These are phyloP conservation scores for Odobenus rosmarus DNA, from an alignment of 2,113 vertebrate species.

Conservation along the genomic window DNA sequence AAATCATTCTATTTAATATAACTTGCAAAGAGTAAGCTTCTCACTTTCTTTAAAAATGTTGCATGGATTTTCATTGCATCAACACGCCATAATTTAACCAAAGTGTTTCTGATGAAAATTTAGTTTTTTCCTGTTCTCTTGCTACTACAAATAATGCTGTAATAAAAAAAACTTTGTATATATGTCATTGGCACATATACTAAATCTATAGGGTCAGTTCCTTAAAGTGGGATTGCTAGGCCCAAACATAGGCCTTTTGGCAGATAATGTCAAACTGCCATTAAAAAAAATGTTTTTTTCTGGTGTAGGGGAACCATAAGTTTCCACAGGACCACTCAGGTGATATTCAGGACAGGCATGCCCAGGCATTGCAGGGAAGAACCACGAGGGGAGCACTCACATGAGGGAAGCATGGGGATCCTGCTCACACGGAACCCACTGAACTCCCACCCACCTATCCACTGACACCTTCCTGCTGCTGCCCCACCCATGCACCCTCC, in stretches of 20 bases:
- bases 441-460: neutral
- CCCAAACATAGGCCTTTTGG: neutral
- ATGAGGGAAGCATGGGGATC: neutral
- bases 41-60: neutral
- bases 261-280: neutral
- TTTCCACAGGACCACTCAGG: neutral
- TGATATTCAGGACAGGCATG: neutral
- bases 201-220: neutral
- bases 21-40: neutral
- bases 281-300: neutral
- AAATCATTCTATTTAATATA: slow-evolving; percentile 9
- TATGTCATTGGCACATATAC: neutral
- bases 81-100: neutral
- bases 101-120: neutral
- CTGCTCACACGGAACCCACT: neutral
- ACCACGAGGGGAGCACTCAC: neutral
- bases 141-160: neutral
- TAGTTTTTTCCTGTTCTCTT: neutral
- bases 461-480: neutral
- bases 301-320: neutral
- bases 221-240: neutral
- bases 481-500: neutral
- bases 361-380: neutral
- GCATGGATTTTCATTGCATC: neutral
- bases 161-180: neutral